A percentile compares a stretch with the other conserved stretches of the same genome.
These are phyloP conservation scores for Metopia argyrocephala DNA, from an alignment of 2,888 invertebrate species.

Conservation along the genomic window DNA sequence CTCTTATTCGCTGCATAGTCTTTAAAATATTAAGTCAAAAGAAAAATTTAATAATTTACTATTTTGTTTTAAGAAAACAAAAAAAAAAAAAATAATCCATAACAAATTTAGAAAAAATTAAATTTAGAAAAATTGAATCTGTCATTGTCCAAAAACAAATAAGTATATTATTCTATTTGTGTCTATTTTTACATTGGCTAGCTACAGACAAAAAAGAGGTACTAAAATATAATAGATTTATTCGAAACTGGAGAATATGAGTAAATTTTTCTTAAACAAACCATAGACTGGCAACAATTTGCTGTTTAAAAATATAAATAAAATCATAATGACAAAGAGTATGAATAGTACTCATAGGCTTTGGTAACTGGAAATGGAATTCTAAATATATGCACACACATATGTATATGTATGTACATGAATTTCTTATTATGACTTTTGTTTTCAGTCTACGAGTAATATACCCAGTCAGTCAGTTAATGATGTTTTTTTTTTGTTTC, in stretches of 20 bases:
- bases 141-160: slow-evolving; percentile 32
- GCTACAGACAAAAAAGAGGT: not conserved
- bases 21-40: slow-evolving; percentile 19
- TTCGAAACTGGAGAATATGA: slow-evolving; percentile 58
- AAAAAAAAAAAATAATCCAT: slow-evolving; percentile 23
- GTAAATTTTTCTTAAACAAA: slow-evolving; percentile 39
- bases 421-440: no score
- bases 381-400: not conserved
- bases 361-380: slow-evolving; percentile 22
- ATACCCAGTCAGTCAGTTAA: no score
- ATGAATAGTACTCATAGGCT: slow-evolving; percentile 7
- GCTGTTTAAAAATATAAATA: no score
- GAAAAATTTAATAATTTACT: slow-evolving; percentile 27
- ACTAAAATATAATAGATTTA: slow-evolving; percentile 14
- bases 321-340: not conserved
- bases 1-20: not conserved
- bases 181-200: slow-evolving; percentile 44
- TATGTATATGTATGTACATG: not conserved
- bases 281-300: not conserved
- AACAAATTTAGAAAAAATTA: no score
- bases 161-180: slow-evolving; percentile 14
- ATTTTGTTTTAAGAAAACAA: no score
- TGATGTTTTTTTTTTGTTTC: no score
- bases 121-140: slow-evolving; percentile 3
- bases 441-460: no score